Evolutionary conservation across 2,797 vertebrate genomes (phyloP).

Genomic region (Brachyrhaphis roseni): DNA sequence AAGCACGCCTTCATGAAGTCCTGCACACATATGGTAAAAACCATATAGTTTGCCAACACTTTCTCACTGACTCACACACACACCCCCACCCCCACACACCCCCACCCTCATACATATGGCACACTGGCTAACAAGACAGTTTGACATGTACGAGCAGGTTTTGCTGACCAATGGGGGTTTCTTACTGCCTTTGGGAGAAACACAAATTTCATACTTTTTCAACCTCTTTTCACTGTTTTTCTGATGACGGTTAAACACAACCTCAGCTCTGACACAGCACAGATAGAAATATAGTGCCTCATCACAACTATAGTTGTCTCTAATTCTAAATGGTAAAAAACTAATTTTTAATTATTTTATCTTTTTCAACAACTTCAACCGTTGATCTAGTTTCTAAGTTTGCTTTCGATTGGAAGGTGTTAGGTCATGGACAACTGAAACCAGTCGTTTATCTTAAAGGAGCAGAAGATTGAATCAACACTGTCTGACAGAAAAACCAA

Average conservation of each 20-base stretch:
- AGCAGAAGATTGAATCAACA: too few species aligned
- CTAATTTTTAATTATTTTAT: neutral
- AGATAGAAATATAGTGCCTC: constrained; percentile 2
- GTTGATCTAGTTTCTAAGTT: neutral
- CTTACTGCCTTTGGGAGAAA: constrained; percentile 63
- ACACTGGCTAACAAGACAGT: constrained; percentile 70
- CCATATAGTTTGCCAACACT: constrained; percentile 3
- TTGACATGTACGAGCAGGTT: constrained; percentile 61
- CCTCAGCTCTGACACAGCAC: constrained; percentile 38
- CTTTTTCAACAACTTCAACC: neutral
- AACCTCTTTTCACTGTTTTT: constrained; percentile 48
- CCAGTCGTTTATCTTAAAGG: too few species aligned
- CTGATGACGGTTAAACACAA: constrained; percentile 45
- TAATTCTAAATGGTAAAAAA: neutral
- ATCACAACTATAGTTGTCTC: constrained; percentile 14
- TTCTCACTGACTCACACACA: neutral
- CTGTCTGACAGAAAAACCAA: too few species aligned
- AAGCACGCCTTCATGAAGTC: constrained; percentile 8
- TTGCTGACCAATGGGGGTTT: constrained; percentile 63
- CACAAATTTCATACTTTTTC: constrained; percentile 63
- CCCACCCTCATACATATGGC: constrained; percentile 21
- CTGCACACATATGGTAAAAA: constrained; percentile 15
- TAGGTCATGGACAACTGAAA: too few species aligned
- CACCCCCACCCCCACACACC: neutral
- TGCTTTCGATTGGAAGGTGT: neutral